Evolutionary conservation across 2,888 invertebrate species (phyloP).

Genomic region (Drosophila quinaria): DNA sequence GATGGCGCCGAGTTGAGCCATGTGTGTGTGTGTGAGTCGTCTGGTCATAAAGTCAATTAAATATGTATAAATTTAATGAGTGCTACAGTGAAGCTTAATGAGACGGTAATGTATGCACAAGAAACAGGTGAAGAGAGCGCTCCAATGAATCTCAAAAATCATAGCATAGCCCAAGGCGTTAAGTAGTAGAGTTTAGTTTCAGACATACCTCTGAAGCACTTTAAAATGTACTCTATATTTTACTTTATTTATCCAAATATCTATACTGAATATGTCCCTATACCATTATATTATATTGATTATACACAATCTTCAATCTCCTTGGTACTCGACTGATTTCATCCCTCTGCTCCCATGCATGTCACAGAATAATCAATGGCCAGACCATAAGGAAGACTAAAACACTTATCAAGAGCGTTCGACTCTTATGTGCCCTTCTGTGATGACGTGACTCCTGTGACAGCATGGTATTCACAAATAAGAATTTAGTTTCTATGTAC

Average conservation of each 20-base stretch:
- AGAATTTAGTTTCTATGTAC: neutral
- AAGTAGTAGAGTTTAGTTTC: neutral
- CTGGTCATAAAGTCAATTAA: conserved; percentile 81
- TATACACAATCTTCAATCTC: neutral
- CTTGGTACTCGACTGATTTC: neutral
- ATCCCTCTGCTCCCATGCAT: neutral
- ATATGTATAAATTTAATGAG: conserved; percentile 77
- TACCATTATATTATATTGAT: neutral
- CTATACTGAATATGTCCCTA: neutral
- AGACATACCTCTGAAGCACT: neutral
- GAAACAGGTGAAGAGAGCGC: conserved; percentile 21
- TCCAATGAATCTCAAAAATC: conserved; percentile 5
- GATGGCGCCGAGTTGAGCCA: conserved; percentile 41
- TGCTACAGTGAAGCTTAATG: conserved; percentile 62
- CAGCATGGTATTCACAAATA: neutral
- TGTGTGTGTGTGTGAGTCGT: conserved; percentile 32
- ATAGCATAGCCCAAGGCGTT: conserved; percentile 11
- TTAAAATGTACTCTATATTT: neutral
- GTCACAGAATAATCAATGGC: conserved; percentile 6
- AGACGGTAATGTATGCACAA: conserved; percentile 33
- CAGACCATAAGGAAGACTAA: conserved; percentile 3
- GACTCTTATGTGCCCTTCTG: conserved; percentile 3
- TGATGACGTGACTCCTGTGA: neutral
- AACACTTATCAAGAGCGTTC: conserved; percentile 4
- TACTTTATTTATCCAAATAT: neutral